Conservation (phyloP, 2,113 vertebrate species). For the Colossoma macropomum region DNA sequence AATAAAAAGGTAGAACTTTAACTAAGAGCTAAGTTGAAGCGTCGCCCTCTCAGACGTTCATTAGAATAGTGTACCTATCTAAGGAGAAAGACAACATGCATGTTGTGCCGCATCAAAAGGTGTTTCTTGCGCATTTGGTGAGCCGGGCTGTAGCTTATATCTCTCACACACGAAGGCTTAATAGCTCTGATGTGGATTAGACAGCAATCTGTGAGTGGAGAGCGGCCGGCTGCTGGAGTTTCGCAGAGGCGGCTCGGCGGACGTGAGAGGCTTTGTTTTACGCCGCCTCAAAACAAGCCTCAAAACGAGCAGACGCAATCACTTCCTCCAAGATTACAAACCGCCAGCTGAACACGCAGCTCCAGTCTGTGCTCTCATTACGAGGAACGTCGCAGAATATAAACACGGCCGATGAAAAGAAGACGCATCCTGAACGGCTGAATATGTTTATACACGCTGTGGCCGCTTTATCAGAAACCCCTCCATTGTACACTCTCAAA, state of each 20-base stretch:
- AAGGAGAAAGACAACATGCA: no score
- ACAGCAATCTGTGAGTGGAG: slow-evolving; percentile 45
- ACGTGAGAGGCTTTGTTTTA: slow-evolving; percentile 19
- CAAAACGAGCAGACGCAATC: not conserved
- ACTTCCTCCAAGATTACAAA: not conserved
- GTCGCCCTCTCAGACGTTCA: no score
- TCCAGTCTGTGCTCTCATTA: not conserved
- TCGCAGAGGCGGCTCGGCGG: not conserved
- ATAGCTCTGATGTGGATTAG: slow-evolving; percentile 59
- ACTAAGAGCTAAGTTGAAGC: no score
- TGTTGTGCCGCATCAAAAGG: slow-evolving; percentile 38
- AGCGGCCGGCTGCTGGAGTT: not conserved
- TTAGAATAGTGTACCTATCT: no score
- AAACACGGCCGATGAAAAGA: not conserved
- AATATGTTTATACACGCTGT: not conserved
- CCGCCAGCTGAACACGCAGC: not conserved
- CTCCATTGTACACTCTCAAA: no score
- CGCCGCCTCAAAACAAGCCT: not conserved
- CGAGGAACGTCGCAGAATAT: not conserved
- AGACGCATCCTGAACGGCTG: not conserved
- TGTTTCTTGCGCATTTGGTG: slow-evolving; percentile 55
- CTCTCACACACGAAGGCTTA: slow-evolving; percentile 54
- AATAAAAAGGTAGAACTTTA: no score
- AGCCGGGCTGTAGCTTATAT: slow-evolving; percentile 29
- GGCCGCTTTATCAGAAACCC: not conserved